These are phyloP conservation scores for Sylvia atricapilla DNA, from an alignment of 2,113 vertebrate genomes.

Conservation along the genomic window DNA sequence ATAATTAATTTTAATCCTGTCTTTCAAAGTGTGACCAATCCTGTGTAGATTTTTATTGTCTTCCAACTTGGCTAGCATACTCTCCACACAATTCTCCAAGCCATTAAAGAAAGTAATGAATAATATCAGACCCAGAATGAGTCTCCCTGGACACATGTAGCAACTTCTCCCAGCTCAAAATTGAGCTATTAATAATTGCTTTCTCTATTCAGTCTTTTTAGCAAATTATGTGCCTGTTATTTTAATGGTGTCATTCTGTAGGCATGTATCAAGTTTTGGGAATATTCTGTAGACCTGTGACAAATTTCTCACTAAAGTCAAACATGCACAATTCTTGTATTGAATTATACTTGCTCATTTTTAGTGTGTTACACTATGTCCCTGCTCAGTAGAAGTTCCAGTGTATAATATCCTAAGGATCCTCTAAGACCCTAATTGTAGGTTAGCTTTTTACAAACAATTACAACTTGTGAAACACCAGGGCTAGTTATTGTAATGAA, in stretches of 20 bases:
- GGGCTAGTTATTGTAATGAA: neutral
- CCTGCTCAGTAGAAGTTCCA: neutral
- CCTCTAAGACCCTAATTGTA: neutral
- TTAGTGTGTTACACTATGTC: neutral
- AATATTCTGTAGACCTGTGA: neutral
- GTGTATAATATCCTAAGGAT: neutral
- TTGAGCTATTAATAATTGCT: constrained; percentile 58
- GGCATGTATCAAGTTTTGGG: neutral
- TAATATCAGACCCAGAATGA: neutral
- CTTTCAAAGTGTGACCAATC: constrained; percentile 40
- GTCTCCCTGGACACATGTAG: constrained; percentile 33
- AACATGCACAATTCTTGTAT: neutral
- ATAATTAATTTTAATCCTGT: constrained; percentile 63
- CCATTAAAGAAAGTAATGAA: constrained; percentile 39
- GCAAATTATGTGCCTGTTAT: constrained; percentile 28
- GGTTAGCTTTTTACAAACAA: neutral
- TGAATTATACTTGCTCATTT: neutral
- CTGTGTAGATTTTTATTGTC: constrained; percentile 52
- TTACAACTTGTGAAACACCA: neutral
- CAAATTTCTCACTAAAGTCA: neutral
- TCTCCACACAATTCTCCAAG: constrained; percentile 10
- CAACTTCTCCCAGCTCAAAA: constrained; percentile 39
- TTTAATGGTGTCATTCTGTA: constrained; percentile 28
- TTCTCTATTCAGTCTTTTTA: constrained; percentile 42
- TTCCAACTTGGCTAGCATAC: constrained; percentile 52